A percentile compares a stretch with the other conserved stretches of the same genome.
Conservation (phyloP, 2,797 vertebrate genomes). For the Pampus argenteus region DNA sequence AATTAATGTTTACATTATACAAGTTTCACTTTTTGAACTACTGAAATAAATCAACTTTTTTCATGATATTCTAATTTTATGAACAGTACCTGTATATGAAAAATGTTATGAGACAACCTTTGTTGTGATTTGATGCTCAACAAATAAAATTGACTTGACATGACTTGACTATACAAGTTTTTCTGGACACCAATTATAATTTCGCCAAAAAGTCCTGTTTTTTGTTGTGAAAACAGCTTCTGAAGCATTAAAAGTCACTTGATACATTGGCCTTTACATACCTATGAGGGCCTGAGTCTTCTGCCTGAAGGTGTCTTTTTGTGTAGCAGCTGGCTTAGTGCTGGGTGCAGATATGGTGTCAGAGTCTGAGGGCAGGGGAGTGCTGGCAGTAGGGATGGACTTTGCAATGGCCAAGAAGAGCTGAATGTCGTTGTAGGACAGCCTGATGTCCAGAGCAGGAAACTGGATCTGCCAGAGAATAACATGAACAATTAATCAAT, state of each 20-base stretch:
- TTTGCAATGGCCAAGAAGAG: conserved; percentile 96
- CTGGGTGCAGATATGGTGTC: conserved; percentile 43
- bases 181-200: neutral
- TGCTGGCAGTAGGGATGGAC: conserved; percentile 87
- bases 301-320: conserved; percentile 79
- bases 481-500: conserved; percentile 2
- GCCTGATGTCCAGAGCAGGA: conserved; percentile 93
- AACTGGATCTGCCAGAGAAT: conserved; percentile 90
- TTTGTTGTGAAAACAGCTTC: neutral
- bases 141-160: no score
- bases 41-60: no score
- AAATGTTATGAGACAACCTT: no score
- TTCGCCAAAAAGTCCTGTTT: neutral
- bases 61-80: no score
- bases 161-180: no score
- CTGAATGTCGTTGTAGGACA: conserved; percentile 98
- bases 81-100: no score
- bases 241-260: neutral
- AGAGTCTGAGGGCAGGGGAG: conserved; percentile 48
- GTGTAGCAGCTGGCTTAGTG: conserved; percentile 36
- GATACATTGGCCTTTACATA: conserved; percentile 61
- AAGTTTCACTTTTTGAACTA: no score
- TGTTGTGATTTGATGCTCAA: no score
- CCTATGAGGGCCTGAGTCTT: conserved; percentile 89
- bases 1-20: no score